These are phyloP conservation scores for Metellina segmentata DNA, from an alignment of 2,888 invertebrate genomes.

Conservation along the genomic window DNA sequence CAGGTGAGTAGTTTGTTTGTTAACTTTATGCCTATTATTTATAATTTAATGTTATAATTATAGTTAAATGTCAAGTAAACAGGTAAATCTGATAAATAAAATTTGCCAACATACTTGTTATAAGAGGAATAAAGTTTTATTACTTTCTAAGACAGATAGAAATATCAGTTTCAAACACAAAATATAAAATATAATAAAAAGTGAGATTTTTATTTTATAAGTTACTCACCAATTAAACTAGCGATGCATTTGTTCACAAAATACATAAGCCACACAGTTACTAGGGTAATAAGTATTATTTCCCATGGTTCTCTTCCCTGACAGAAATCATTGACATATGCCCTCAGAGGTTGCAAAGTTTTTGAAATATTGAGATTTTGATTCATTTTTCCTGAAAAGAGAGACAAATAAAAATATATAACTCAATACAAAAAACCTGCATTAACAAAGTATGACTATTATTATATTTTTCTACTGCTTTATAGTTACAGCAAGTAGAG, in stretches of 20 bases:
- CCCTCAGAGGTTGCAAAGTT: background rate
- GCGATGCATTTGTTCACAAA: background rate
- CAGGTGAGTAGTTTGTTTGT: no score
- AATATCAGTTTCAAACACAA: no score
- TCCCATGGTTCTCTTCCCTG: conserved; percentile 34
- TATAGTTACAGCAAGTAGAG: background rate
- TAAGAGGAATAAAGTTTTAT: no score
- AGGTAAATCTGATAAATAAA: no score
- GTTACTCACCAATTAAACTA: conserved; percentile 32
- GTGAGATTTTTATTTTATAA: background rate
- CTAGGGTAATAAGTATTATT: conserved; percentile 28
- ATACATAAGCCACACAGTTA: conserved; percentile 10
- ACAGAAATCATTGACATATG: conserved; percentile 39
- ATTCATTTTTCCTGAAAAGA: conserved; percentile 1
- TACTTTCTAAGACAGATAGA: no score
- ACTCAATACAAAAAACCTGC: background rate
- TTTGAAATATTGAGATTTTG: conserved; percentile 12
- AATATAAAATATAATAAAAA: no score
- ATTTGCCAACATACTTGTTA: no score
- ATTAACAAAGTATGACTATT: background rate
- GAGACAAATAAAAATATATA: background rate
- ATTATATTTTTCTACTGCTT: background rate
- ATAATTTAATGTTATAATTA: no score
- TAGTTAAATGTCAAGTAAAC: no score
- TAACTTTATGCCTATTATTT: no score